phyloP scores from a whole-genome alignment of 2,888 invertebrate genomes.

The Agrotis clavis region DNA sequence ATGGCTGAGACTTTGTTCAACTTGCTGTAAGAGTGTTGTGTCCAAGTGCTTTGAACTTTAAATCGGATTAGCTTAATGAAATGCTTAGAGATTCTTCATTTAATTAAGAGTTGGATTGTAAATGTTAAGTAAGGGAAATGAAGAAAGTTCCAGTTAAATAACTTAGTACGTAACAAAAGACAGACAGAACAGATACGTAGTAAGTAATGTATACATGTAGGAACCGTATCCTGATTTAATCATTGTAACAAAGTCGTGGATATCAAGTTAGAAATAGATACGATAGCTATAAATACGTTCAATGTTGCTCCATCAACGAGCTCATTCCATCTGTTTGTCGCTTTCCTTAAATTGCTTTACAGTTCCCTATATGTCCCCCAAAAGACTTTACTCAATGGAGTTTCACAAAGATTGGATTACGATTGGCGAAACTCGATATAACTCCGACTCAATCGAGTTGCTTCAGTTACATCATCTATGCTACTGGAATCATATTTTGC shows the following conservation, averaged over 20 bases:
- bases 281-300: conserved; percentile 14
- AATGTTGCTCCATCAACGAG: conserved; percentile 11
- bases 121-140: conserved; percentile 7
- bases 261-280: background rate
- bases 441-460: conserved; percentile 32
- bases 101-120: conserved; percentile 19
- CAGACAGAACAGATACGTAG: background rate
- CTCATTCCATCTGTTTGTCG: conserved; percentile 30
- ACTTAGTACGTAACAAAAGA: background rate
- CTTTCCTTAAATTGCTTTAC: conserved; percentile 52
- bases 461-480: conserved; percentile 31
- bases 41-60: conserved; percentile 28
- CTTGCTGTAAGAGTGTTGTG: conserved; percentile 8
- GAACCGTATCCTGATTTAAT: background rate
- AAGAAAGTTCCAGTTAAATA: conserved; percentile 4
- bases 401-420: conserved; percentile 58
- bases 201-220: background rate
- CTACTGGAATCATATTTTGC: conserved; percentile 41
- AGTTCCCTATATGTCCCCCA: conserved; percentile 19
- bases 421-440: conserved; percentile 50
- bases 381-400: conserved; percentile 33
- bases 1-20: background rate
- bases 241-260: background rate
- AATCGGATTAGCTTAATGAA: conserved; percentile 48
- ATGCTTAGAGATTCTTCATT: conserved; percentile 24